Base-by-base conservation (phyloP, 2,113 vertebrate genomes). In the Micronycteris hirsuta region DNA sequence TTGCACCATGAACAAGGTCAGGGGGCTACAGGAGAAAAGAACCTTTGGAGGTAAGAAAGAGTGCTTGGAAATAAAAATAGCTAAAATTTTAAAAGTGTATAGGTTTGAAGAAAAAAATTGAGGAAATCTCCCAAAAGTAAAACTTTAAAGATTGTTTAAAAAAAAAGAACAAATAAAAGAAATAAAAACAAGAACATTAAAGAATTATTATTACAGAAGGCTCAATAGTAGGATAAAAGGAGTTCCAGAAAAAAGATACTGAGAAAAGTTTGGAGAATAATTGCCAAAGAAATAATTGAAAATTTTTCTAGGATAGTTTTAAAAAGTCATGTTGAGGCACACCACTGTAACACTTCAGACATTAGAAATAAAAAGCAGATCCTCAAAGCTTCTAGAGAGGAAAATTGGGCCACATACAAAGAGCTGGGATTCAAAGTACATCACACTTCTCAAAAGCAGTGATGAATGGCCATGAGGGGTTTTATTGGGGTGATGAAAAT, bases 391-490 rank as follows among this genome's bases (percentile, higher is more conserved):
- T 91, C 61, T 47, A 86, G 36, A 86, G 31, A 95, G 85, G 89
- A 93, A 96, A 93, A 91, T 13, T 89, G 38, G 71, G 67, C 84
- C 78, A 93, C 13, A 78, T 91, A 81, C 73, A 93, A 94, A 95
- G 54, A 22, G 78, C 2, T 80, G 5, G 81, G 78, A 63, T 82
- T 93, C 86, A 89, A 63, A 91, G 68, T 67, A 36, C 28, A 91
- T 78, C 67, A 70, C 82, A 70, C 58, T 74, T 45, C 81, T 91
- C 87, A 43, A 73, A 82, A 81, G 81, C 87, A 86, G 54, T 82
- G 45, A 63, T 70, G 4, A 82, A 90, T 56, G 63, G 67, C 10
- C 41, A 83, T 54, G 20, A 86, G 13, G 13, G 49, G 33, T 88
- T 49, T 91, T 63, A 88, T 13, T 86, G 31, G 43, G 36, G 15